Percentiles rank a stretch among this genome's conserved stretches.
phyloP scores from a whole-genome alignment of 2,888 invertebrate genomes.

The Agriopis leucophaearia region DNA sequence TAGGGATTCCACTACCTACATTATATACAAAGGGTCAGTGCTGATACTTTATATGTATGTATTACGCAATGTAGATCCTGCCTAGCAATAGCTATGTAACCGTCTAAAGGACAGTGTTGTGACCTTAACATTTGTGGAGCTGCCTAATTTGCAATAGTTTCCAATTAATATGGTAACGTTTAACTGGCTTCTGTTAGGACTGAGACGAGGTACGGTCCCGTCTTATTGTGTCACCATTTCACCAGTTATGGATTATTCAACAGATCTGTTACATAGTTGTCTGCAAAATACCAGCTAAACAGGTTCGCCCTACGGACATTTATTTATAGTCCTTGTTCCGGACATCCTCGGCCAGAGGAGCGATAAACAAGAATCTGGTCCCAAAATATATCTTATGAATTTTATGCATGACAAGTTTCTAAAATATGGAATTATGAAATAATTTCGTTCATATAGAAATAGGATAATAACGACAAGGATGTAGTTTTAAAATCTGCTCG shows the following conservation, averaged over 20 bases:
- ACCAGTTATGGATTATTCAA: not conserved
- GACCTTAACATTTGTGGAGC: slow-evolving; percentile 45
- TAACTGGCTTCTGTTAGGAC: slow-evolving; percentile 8
- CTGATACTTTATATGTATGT: slow-evolving; percentile 51
- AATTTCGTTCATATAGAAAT: not conserved
- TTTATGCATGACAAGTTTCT: not conserved
- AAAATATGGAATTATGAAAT: not conserved
- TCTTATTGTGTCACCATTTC: slow-evolving; percentile 5
- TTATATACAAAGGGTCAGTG: slow-evolving; percentile 79
- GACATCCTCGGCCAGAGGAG: not conserved
- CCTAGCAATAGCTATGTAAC: slow-evolving; percentile 19
- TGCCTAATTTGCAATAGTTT: slow-evolving; percentile 39
- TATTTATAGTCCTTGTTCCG: slow-evolving; percentile 4
- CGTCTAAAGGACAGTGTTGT: slow-evolving; percentile 39
- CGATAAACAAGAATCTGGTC: slow-evolving; percentile 7
- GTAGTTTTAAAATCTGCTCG: not conserved
- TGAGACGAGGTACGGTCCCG: not conserved
- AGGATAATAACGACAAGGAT: not conserved
- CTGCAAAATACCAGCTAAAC: not conserved
- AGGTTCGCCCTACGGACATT: not conserved
- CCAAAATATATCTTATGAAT: slow-evolving; percentile 5
- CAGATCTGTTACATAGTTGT: not conserved
- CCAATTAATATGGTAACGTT: slow-evolving; percentile 1
- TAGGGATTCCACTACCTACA: slow-evolving; percentile 73
- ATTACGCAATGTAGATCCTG: slow-evolving; percentile 44